Percentiles rank a stretch among this genome's conserved stretches.
Evolutionary conservation across 2,113 vertebrate species (phyloP).

Genomic region (Malurus melanocephalus): DNA sequence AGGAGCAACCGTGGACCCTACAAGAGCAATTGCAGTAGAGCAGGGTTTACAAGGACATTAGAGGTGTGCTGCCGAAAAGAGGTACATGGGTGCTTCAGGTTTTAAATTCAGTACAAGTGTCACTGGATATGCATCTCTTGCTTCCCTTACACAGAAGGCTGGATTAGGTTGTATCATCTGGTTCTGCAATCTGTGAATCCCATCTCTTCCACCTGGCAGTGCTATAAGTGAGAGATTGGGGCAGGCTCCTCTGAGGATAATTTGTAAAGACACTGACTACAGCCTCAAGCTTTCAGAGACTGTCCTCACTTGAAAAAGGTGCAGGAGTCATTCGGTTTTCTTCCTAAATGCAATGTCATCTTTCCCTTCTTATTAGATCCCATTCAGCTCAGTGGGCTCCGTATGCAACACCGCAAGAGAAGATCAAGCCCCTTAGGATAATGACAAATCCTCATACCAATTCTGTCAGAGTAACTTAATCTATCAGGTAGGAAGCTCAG

Average conservation of each 20-base stretch:
- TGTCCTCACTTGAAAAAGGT: neutral
- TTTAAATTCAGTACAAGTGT: neutral
- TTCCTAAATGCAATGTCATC: conserved; percentile 32
- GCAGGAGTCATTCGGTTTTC: neutral
- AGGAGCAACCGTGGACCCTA: neutral
- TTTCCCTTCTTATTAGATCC: conserved; percentile 51
- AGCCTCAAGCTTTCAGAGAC: neutral
- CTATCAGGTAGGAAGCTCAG: neutral
- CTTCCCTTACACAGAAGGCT: neutral
- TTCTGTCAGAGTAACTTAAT: conserved; percentile 6
- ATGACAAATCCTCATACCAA: neutral
- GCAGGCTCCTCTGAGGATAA: neutral
- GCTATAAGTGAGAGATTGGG: neutral
- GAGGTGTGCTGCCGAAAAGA: neutral
- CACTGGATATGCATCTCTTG: neutral
- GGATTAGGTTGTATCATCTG: neutral
- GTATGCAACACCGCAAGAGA: neutral
- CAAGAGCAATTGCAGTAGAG: neutral
- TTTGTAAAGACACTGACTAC: neutral
- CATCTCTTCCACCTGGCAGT: neutral
- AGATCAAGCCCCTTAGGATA: neutral
- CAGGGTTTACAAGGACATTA: neutral
- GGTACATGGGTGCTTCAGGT: neutral
- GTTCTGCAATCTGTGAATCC: neutral
- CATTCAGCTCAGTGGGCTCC: conserved; percentile 13